Evolutionary conservation across 2,113 vertebrate genomes (phyloP), one percentile per base, ranked within the genome.

Genomic region (Callithrix jacchus): DNA sequence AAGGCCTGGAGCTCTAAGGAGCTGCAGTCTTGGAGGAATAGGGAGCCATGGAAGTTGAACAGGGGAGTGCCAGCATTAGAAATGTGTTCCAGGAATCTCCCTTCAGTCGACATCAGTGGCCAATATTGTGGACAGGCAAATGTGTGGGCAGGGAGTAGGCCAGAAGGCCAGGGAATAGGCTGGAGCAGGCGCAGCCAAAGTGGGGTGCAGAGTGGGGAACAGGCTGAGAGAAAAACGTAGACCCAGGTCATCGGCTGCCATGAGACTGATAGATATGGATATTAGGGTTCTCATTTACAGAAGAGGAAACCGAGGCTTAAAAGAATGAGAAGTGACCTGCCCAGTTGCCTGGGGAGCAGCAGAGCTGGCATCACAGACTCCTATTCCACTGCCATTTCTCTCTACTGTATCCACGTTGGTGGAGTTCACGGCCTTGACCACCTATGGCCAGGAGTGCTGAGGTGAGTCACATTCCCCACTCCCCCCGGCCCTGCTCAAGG

Each of bases 81-180:
- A 76, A 42, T 5, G n/a, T 13, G 56, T 87, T 30, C 61, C 76
- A 45, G 32, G 40, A 73, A 49, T 12, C 9, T 32, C 40, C 90
- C 35, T 18, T 11, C 16, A 35, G 74, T 0, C 2, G 74, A 10
- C 6, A 8, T 8, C 30, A 10, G n/a, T 3, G n/a, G 42, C 56
- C 2, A 14, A 18, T 9, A 3, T 23, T 32, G 21, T 66, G 27
- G 42, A 58, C 40, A 37, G 23, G 40, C 35, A 42, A 42, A 42
- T 11, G 8, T 1, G 0, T 2, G n/a, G 27, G 37, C 27, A 18
- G 42, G 42, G 42, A 3, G 42, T 4, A 42, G 42, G 42, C 16
- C 30, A 35, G 18, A 66, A n/a, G 18, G 35, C 17, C 6, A 40
- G 8, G 79, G 23, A 37, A 6, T 20, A 14, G 37, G 40, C n/a